These are phyloP conservation scores for Lasiurus borealis DNA, from an alignment of 2,113 vertebrate species.

Conservation along the genomic window DNA sequence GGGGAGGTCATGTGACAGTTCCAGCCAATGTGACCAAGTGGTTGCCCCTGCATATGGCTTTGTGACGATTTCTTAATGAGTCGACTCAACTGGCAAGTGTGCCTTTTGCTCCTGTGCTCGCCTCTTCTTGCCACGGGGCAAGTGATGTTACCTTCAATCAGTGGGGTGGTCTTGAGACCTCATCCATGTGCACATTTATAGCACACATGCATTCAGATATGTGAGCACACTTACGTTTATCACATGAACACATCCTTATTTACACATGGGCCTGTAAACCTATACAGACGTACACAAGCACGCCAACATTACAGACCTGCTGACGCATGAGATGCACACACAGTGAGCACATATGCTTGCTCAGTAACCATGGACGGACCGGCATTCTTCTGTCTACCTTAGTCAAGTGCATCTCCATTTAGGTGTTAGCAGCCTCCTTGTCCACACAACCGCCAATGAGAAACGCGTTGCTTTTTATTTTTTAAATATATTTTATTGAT, in stretches of 20 bases:
- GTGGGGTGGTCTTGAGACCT: too few relatives aligned
- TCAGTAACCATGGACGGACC: rapidly evolving
- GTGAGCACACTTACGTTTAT: rapidly evolving
- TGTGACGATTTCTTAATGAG: neutral
- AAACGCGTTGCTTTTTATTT: too few relatives aligned
- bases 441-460: too few relatives aligned
- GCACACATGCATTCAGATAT: rapidly evolving
- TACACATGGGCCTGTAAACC: neutral
- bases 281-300: too few relatives aligned
- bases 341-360: rapidly evolving
- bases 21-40: rapidly evolving
- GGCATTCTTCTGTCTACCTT: neutral
- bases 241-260: neutral
- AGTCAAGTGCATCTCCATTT: neutral
- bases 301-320: neutral
- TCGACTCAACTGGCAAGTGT: rapidly evolving
- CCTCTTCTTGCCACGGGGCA: neutral
- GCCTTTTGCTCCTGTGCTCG: rapidly evolving
- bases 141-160: neutral
- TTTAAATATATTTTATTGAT: too few relatives aligned
- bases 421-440: rapidly evolving
- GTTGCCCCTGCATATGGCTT: rapidly evolving
- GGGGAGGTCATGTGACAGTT: rapidly evolving
- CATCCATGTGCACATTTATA: neutral
- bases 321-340: rapidly evolving